Evolutionary conservation across 2,113 vertebrate genomes (phyloP), one percentile per base, ranked within the genome.

Genomic region (Rhinogobius similis): DNA sequence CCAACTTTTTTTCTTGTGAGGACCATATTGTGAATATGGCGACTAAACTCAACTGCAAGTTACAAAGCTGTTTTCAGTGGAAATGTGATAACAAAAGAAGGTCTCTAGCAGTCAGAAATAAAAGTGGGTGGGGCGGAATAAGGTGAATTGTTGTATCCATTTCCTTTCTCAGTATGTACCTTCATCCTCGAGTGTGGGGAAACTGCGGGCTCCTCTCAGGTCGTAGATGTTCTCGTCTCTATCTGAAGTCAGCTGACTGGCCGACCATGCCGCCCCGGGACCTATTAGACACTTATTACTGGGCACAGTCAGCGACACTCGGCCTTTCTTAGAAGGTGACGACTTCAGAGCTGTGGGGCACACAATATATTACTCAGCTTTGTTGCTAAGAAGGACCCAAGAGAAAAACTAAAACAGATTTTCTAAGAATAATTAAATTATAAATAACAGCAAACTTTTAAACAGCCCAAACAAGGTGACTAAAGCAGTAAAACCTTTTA

Each of bases 301-400:
- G 10, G 94, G 89, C 0, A 94, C 94, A 5, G 95, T 83, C 91
- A 98, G 87, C 21, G 94, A 93, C 39, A 95, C 91, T 0, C 98
- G 95, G 11, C 96, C 96, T 85, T 97, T 99, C 90, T 98, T 99
- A 0, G 97, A 98, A 0, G 98, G 98, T 7, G 98, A 99, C 0
- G 97, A 98, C 89, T 98, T 99, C 75, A 99, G 87, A 72, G 98
- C 98, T 99, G 91, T 12, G 3, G n/a, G 69, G 29, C 18, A 76
- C 46, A 77, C 27, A 74, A 38, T 26, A 66, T 16, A 52, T 61
- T 21, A 39, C 36, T 61, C 18, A 64, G 44, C 1, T 10, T n/a
- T 59, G 14, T 10, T 20, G 8, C 32, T 5, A 32, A 32, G 2
- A 59, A 20, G 8, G 18, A 27, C 16, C 26, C 55, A 58, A 58